Percentiles rank a stretch among this genome's conserved stretches.
Conservation (phyloP, 2,888 invertebrate genomes). For the Hedya salicella region DNA sequence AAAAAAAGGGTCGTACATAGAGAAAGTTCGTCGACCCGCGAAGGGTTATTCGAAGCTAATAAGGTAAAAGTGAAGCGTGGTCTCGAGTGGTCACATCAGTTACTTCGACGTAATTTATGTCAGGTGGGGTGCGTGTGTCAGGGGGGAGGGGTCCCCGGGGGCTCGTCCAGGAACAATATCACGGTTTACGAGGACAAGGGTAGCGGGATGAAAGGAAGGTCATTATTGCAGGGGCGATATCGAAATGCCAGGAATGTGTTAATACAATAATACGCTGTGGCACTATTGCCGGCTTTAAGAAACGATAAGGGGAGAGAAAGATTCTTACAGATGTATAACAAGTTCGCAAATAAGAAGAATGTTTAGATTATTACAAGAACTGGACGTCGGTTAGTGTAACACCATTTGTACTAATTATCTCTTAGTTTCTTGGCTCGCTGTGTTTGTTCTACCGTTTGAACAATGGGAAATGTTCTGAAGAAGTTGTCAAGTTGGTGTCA, state of each 20-base stretch:
- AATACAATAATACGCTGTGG: constrained; percentile 7
- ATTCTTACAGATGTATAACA: not conserved
- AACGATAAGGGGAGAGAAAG: not conserved
- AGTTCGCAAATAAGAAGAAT: not conserved
- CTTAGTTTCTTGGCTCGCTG: no score
- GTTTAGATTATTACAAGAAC: no score
- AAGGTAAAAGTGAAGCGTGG: constrained; percentile 32
- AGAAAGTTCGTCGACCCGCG: constrained; percentile 31
- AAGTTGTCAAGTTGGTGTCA: no score
- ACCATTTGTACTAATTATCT: no score
- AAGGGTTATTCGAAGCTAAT: constrained; percentile 39
- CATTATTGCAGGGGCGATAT: constrained; percentile 28
- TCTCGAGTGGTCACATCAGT: constrained; percentile 37
- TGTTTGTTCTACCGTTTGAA: no score
- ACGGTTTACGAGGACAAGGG: constrained; percentile 22
- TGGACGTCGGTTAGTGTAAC: no score
- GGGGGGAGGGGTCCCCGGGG: constrained; percentile 1
- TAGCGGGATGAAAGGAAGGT: constrained; percentile 18
- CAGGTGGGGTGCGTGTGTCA: constrained; percentile 7
- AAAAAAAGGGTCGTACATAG: constrained; percentile 15
- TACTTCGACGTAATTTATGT: constrained; percentile 32
- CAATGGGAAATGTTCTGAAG: no score
- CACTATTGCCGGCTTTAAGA: not conserved
- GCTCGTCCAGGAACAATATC: constrained; percentile 14
- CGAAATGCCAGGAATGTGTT: constrained; percentile 30